Evolutionary conservation across 2,797 vertebrate species (phyloP), one percentile per base, ranked within the genome.

Genomic region (Clarias fuscus): DNA sequence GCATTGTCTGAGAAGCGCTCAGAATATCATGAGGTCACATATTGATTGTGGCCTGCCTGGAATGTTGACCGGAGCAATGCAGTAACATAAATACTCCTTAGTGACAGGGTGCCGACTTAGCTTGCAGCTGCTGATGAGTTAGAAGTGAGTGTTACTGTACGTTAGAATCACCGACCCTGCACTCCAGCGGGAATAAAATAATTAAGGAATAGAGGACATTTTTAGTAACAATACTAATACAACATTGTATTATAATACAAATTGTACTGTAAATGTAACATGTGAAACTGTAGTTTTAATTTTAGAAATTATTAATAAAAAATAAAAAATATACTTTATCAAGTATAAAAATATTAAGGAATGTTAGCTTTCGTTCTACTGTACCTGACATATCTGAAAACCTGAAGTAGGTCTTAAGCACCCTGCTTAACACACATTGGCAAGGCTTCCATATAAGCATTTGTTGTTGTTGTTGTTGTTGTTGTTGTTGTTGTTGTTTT

Each of bases 11-110:
- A 72, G 40, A 24, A 22, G 58, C 40, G 33, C 71, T 76, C 27
- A 59, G 67, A 84, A 87, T 67, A 87, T 87, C 78, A 58, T 70
- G 62, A 75, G 83, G 79, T 86, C 75, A 68, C n/a, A 70, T 85
- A 88, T 88, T 62, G 86, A 86, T 83, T 15, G 17, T 56, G 43
- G 53, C 37, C 5, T 10, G 33, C 27, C 22, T 84, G 18, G 85
- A 68, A 89, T 85, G 76, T 27, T 62, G 40, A n/a, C 37, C 80
- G 56, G 22, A 83, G 64, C 65, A 27, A 53, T 84, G 71, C 73
- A 85, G 76, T 79, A 76, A 30, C 53, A 75, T 87, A 87, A 87
- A 84, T 81, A 59, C 81, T 68, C 75, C 27, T 22, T 37, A 79
- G 58, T 78, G 82, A 78, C 86, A 78, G 75, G 65, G 62, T 81